Base-by-base conservation (phyloP, 53 echinoderm and acorn worm species). In the Holothuria scabra region DNA sequence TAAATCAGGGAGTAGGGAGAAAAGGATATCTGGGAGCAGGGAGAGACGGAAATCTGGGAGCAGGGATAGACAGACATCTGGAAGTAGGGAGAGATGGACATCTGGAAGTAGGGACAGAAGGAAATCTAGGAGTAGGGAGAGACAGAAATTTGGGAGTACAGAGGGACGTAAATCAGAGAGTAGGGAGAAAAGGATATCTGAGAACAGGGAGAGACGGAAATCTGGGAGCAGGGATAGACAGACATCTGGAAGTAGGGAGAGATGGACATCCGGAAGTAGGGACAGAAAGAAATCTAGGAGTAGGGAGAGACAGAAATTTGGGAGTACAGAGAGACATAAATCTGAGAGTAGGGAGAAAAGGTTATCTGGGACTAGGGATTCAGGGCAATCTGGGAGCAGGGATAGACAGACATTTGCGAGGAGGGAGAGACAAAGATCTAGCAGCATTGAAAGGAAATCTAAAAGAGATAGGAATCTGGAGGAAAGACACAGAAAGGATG, bases 401-500 rank as follows among this genome's bases (percentile, higher is more conserved):
- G 83, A 83, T 8, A 41, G 41, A 41, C 41, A 41, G 41, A 5
- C 8, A 41, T 41, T 41, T 41, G 41, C 8, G 41, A 55, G 18
- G 7, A 56, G 31, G 58, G 11, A 38, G 76, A 62, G 64, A 85
- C 14, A 85, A 60, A 61, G 72, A 85, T 34, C 9, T n/a, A 23
- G 33, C 38, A 46, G 41, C 4, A 66, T n/a, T n/a, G n/a, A 83
- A 41, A 41, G 41, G 41, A 41, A 10, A 6, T 41, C 7, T 41
- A 10, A 41, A 41, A 41, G 10, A 41, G 8, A 2, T 3, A 56
- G 79, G 56, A 78, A 62, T 22, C 3, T 21, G 41, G 76, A 76
- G 33, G 86, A 46, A 31, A 20, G 74, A 58, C 24, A 65, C 6
- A 80, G 44, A 56, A 31, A 66, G 24, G 44, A 66, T 41, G 46